Base-by-base conservation (phyloP, 1,140 invertebrate genomes). In the Drosophila burlai region DNA sequence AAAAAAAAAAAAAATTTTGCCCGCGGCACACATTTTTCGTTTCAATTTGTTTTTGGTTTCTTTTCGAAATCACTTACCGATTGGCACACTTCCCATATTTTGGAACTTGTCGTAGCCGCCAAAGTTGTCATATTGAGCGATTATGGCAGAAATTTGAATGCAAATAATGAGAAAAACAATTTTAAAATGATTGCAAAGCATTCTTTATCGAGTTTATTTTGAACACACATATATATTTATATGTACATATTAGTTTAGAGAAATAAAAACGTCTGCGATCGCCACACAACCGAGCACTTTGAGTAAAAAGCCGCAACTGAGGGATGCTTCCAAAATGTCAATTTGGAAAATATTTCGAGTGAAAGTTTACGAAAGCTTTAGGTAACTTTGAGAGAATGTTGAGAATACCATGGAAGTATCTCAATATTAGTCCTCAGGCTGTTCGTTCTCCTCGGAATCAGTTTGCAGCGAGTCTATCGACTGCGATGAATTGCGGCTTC, bases 401-500 rank as follows among this genome's bases (percentile, higher is more conserved):
- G 15, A 40, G 45, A 36, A 8, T 4, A 15, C 3, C 4, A 13
- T n/a, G 38, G 13, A 55, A 26, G 29, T 16, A 60, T 24, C 67
- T 73, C 67, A 72, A 60, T 18, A 9, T 45, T 49, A 81, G 38
- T 89, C 75, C 36, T 68, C 69, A 7, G 69, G 43, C 2, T 69
- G 57, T 4, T 67, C n/a, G 50, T 78, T 61, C 9, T 92, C 72
- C 38, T 91, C 87, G 7, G 91, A 86, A 71, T 92, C 91, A 0
- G 82, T 92, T 77, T 86, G 61, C 2, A 92, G 68, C 1, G 91
- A 92, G 42, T 92, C 91, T 26, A 92, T 91, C 0, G 91, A 92
- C 62, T 87, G 77, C 3, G 85, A 92, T 9, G 91, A 92, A 49
- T 92, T 92, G 9, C 91, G 81, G 58, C 91, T 92, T 21, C 83